Base-by-base conservation (phyloP, 2,113 vertebrate species). In the Oryzias javanicus region DNA sequence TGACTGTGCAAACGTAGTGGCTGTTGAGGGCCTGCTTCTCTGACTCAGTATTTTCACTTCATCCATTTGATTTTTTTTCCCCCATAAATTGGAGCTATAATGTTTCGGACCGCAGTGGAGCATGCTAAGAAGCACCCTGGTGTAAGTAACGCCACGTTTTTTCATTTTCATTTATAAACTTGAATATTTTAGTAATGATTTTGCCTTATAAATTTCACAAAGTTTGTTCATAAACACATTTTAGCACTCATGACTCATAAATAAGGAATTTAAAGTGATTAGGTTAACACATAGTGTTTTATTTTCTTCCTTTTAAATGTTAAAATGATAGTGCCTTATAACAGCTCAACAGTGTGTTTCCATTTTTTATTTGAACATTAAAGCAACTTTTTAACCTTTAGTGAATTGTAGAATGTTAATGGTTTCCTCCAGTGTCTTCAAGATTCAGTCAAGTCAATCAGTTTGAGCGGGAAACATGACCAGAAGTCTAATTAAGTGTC, bases 111-210 rank as follows among this genome's bases (percentile, higher is more conserved):
- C 22, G 66, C 72, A 15, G 54, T 83, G 17, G 54, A 79, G 25
- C 83, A 87, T 14, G 80, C 73, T 18, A 91, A 73, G 67, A 89
- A 42, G 74, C 78, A 89, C 49, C 89, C 82, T 1, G 79, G 77
- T 0, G 89, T 91, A 62, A 89, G 89, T 87, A 71, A 45, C n/a
- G 50, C 24, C 19, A 14, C 41, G 22, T 71, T 59, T 4, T n/a
- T 53, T 24, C 4, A n/a, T 0, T 58, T 65, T n/a, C 1, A 22
- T 72, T 47, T 41, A 4, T 0, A 22, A 1, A 44, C 15, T 13
- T 13, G 14, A 51, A 60, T 24, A 19, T 60, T 27, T 27, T 18
- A 19, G 18, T 49, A 1, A 5, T 16, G 24, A 18, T 10, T 57
- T 12, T 46, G 16, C 24, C 6, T 14, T 24, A 22, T 42, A 5